phyloP scores from a whole-genome alignment of 2,888 invertebrate genomes.

The Cheilosia urbana region DNA sequence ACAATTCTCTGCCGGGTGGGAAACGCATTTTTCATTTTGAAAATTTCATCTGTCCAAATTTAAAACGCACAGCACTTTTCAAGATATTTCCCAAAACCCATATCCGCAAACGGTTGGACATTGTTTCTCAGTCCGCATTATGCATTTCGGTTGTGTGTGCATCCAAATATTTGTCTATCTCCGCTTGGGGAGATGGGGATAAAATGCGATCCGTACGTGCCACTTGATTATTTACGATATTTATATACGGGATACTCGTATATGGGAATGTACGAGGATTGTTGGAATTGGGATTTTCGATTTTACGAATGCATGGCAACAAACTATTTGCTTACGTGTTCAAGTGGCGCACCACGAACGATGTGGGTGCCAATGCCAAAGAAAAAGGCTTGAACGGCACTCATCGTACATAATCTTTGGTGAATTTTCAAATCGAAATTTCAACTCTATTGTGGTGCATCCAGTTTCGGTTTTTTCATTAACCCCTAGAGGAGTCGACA shows the following conservation, averaged over 20 bases:
- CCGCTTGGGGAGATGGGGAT: not conserved
- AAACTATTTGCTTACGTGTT: conserved; percentile 75
- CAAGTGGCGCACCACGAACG: conserved; percentile 42
- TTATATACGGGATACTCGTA: conserved; percentile 35
- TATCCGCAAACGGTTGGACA: conserved; percentile 18
- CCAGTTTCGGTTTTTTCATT: conserved; percentile 15
- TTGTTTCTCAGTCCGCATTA: conserved; percentile 15
- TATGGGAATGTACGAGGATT: conserved; percentile 12
- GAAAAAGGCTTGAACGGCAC: conserved; percentile 55
- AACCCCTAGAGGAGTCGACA: conserved; percentile 5
- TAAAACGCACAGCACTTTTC: conserved; percentile 3
- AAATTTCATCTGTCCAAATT: conserved; percentile 25
- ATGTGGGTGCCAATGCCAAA: not conserved
- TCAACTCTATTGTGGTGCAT: conserved; percentile 45
- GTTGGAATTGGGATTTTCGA: conserved; percentile 63
- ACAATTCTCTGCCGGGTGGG: conserved; percentile 19
- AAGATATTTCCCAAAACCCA: conserved; percentile 11
- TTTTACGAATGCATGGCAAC: conserved; percentile 62
- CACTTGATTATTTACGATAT: conserved; percentile 71
- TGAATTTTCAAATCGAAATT: conserved; percentile 36
- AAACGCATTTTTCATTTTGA: conserved; percentile 6
- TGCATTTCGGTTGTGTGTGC: conserved; percentile 53
- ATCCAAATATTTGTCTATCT: conserved; percentile 52
- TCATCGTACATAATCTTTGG: conserved; percentile 3
- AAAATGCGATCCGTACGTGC: conserved; percentile 60